A percentile compares a stretch with the other conserved stretches of the same genome.
Conservation (phyloP, 2,888 invertebrate species). For the Smittia sp. region DNA sequence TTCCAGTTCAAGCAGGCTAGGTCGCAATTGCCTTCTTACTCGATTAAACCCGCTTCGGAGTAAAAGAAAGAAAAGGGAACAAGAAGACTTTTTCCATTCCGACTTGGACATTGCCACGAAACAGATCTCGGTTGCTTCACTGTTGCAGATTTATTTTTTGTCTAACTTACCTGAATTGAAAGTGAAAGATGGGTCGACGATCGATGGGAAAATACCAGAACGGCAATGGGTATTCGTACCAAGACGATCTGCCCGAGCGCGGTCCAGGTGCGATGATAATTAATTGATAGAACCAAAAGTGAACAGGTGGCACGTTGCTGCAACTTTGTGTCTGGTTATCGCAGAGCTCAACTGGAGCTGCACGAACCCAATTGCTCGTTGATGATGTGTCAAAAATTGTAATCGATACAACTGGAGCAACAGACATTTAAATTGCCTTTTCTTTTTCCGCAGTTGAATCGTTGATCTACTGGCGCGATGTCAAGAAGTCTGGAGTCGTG, state of each 20-base stretch:
- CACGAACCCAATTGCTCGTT: background rate
- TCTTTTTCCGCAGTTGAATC: slow-evolving; percentile 75
- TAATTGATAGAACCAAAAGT: background rate
- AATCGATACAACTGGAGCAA: background rate
- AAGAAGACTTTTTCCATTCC: background rate
- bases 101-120: slow-evolving; percentile 36
- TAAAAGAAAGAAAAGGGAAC: background rate
- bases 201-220: slow-evolving; percentile 11
- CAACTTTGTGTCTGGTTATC: background rate
- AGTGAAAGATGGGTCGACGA: slow-evolving; percentile 19
- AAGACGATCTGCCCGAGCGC: slow-evolving; percentile 50
- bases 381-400: slow-evolving; percentile 10
- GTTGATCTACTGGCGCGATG: slow-evolving; percentile 96
- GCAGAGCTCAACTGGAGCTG: background rate
- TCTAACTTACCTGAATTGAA: slow-evolving; percentile 8
- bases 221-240: slow-evolving; percentile 6
- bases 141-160: background rate
- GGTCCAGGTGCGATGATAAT: slow-evolving; percentile 51
- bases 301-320: background rate
- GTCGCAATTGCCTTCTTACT: background rate
- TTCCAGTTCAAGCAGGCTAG: background rate
- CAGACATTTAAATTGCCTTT: slow-evolving; percentile 42
- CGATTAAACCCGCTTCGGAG: background rate
- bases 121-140: background rate
- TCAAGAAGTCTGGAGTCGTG: slow-evolving; percentile 89